Evolutionary conservation across 2,797 vertebrate genomes (phyloP).

Genomic region (Microchirus variegatus): DNA sequence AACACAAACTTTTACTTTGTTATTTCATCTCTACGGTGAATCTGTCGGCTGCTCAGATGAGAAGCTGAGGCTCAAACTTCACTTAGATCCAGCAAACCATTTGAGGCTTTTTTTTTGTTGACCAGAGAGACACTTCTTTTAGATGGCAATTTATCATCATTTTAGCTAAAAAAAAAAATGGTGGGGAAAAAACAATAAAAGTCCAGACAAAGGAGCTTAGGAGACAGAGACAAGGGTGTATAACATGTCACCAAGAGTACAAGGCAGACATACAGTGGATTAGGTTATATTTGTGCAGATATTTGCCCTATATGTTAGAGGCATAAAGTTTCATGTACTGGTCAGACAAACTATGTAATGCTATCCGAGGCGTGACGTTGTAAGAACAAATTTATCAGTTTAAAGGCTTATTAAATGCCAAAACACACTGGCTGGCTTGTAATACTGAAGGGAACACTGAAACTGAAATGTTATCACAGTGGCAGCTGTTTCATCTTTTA

Average conservation of each 20-base stretch:
- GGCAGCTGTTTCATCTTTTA: neutral
- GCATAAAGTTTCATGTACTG: neutral
- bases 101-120: neutral
- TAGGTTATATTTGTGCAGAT: neutral
- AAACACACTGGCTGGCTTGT: neutral
- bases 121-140: constrained; percentile 11
- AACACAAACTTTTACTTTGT: constrained; percentile 3
- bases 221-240: constrained; percentile 24
- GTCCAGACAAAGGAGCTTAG: constrained; percentile 14
- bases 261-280: constrained; percentile 8
- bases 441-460: no score
- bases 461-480: neutral
- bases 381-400: neutral
- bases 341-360: neutral
- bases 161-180: constrained; percentile 17
- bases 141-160: constrained; percentile 26
- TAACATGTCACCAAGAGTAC: constrained; percentile 12
- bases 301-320: neutral
- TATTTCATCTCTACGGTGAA: constrained; percentile 6
- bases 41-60: constrained; percentile 12
- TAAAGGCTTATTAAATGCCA: neutral
- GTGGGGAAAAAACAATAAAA: constrained; percentile 4
- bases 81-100: constrained; percentile 21
- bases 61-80: constrained; percentile 15
- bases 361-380: neutral